Evolutionary conservation across 2,888 invertebrate genomes (phyloP), one percentile per base, ranked within the genome.

Genomic region (Oxycera nigricornis): DNA sequence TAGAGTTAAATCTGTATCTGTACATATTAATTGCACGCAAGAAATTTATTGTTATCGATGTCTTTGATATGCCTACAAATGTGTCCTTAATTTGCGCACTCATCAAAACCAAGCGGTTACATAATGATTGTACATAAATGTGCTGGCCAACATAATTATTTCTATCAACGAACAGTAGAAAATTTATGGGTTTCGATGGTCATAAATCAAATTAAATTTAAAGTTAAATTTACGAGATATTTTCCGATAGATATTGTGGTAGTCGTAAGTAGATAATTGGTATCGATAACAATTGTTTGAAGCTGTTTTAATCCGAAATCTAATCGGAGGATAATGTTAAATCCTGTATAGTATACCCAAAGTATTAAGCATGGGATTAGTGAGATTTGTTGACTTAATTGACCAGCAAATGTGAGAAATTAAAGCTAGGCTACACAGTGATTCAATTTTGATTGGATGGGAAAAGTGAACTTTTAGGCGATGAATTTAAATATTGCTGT

Each of bases 221-320:
- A 65, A 65, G 24, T 35, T 17, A 41, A 24, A 39, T 41, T 41
- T 39, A 22, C 24, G 46, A 35, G 31, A 62, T 62, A 39, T 31
- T 62, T 62, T 62, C 62, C 26, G 62, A 65, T 65, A 39, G n/a
- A 28, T 24, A 2, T 55, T 41, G 65, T 20, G 6, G 24, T 62
- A 22, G 22, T 20, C 24, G 31, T 22, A 35, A 22, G 17, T 20
- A 62, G 35, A 39, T 62, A 62, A 62, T 62, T 35, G 35, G 20
- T 62, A 65, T 65, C 65, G 39, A 65, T 41, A 65, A 65, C 41
- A 41, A 65, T 65, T 65, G 39, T 65, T 65, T 41, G 41, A 65
- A 65, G 41, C 41, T 41, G 39, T 24, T 65, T 65, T 65, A 65
- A 65, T 65, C 65, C 39, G 22, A 65, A 22, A 65, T 65, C 65